phyloP scores from a whole-genome alignment of 2,888 invertebrate genomes.

The Agonopterix subpropinquella region DNA sequence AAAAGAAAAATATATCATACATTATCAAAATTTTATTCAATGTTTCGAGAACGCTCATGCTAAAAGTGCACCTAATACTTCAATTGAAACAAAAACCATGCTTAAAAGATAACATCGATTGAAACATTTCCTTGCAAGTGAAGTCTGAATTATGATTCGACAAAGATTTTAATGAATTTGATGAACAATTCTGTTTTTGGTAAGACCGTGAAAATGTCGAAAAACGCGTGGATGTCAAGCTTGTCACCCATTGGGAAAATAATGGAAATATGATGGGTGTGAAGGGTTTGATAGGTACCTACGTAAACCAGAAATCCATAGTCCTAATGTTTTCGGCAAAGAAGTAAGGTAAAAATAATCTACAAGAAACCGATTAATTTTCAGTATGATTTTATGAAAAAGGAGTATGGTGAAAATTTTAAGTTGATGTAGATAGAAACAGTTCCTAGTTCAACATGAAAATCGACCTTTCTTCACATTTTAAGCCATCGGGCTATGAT shows the following conservation, averaged over 20 bases:
- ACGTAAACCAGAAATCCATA: not conserved
- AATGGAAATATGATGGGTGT: slow-evolving; percentile 18
- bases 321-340: not conserved
- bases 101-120: slow-evolving; percentile 36
- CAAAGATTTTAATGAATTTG: slow-evolving; percentile 39
- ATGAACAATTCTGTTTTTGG: slow-evolving; percentile 42
- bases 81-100: slow-evolving; percentile 36
- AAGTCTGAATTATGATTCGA: slow-evolving; percentile 30
- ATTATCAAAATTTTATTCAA: too few species aligned
- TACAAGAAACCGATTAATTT: slow-evolving; percentile 1
- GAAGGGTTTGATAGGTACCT: slow-evolving; percentile 14
- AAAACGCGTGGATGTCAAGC: slow-evolving; percentile 26
- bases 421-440: not conserved
- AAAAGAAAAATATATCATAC: too few species aligned
- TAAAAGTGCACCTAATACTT: not conserved
- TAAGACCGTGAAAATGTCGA: slow-evolving; percentile 35
- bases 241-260: slow-evolving; percentile 30
- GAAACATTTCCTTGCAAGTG: slow-evolving; percentile 34
- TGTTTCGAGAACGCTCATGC: not conserved
- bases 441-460: not conserved
- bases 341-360: not conserved
- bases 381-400: not conserved
- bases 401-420: not conserved
- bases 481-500: not conserved
- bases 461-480: not conserved